Base-by-base conservation (phyloP, 1,140 invertebrate genomes). In the Babylonia areolata region DNA sequence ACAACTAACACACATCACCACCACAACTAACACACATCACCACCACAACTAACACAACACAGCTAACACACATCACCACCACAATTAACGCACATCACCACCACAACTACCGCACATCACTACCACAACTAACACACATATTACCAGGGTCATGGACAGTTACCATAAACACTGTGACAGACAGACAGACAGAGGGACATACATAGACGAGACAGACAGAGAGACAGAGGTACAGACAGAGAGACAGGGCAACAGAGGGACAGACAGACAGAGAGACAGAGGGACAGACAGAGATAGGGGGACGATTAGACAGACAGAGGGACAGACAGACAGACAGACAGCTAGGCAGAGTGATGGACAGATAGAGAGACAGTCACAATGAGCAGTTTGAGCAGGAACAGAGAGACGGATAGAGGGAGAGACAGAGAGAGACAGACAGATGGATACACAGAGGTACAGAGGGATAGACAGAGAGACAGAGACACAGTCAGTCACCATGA, bases 401-500 rank as follows among this genome's bases (percentile, higher is more conserved):
- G n/a, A n/a, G n/a, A n/a, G 73, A 77, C 12, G 17, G 73, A 77
- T 3, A 77, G 17, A 9, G 9, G 28, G 33, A 77, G 9, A 77
- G 35, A 64, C 15, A 64, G 12, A 64, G 58, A 23, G 12, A 64
- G 58, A 64, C 20, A 64, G 58, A 64, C 20, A 64, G 58, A 51
- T 6, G 20, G 46, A 51, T 6, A 51, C 9, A 51, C 9, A 51
- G 71, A 73, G 35, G 11, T 9, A 35, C 9, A 73, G n/a, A 73
- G 35, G 28, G 71, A 73, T 6, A 77, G 73, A 39, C 31, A 77
- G 15, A 37, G 39, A 33, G 73, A 35, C n/a, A 40, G 17, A 77
- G 0, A 40, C 17, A 64, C 15, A 64, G 58, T 5, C 15, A 64
- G 58, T 87, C 88, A 95, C 94, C 94, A 95, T 93, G 51, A 94